Base-by-base conservation (phyloP, 2,888 invertebrate species). In the Lasioglossum calceatum region DNA sequence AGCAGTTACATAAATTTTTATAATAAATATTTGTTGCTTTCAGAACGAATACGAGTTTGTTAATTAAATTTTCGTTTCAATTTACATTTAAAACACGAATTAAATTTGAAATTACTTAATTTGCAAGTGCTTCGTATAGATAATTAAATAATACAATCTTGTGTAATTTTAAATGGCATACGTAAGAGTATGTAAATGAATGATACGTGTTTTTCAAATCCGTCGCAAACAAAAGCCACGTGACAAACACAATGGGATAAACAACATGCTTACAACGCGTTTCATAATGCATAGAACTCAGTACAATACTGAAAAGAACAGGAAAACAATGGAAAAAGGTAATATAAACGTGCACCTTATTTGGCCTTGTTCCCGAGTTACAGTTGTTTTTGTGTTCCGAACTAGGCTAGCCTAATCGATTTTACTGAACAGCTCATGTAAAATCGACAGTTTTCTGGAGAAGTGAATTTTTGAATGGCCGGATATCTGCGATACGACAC, bases 341-440 rank as follows among this genome's bases (percentile, higher is more conserved):
- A 61, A 61, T 27, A 61, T 61, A 61, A 61, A 12, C 27, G 27
- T 27, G 61, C n/a, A n/a, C 12, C 27, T 61, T 61, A 27, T 12
- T 61, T 61, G 61, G 12, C 61, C 61, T 61, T 61, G 27, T 61
- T 61, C 61, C 27, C 61, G 27, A 27, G 61, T 61, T 61, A 61
- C 61, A 4, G 61, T 61, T 61, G 61, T 61, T 61, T 27, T 61
- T 61, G 27, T 61, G 61, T 61, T n/a, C 27, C 61, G 14, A 61
- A 61, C 61, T 61, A 27, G 61, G 61, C 61, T 61, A 61, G 61
- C 61, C 61, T 61, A 61, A 61, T 61, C 61, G 61, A 61, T 61
- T 61, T 61, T 14, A 27, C 27, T 12, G 61, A n/a, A 61, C n/a
- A 27, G 58, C 12, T 58, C 23, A 23, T n/a, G 23, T n/a, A 12